phyloP scores from a whole-genome alignment of 1,140 invertebrate genomes.

The Calosoma granatense region DNA sequence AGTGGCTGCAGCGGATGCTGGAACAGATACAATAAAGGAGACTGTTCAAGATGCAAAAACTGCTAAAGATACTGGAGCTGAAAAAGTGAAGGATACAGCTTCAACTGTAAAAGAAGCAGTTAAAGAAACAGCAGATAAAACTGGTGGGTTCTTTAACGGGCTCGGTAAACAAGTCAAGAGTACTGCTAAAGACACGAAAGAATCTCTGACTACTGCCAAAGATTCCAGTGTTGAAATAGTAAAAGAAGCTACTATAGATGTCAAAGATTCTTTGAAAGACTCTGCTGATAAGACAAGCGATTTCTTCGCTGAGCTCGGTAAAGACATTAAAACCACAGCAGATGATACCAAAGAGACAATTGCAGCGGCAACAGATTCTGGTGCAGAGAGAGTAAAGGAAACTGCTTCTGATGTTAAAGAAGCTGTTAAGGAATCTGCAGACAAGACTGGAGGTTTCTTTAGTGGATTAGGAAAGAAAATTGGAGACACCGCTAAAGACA shows the following conservation, averaged over 20 bases:
- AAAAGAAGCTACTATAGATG: not conserved
- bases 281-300: not conserved
- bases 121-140: not conserved
- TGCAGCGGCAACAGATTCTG: not conserved
- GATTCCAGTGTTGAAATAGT: not conserved
- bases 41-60: not conserved
- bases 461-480: not conserved
- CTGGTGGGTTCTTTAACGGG: not conserved
- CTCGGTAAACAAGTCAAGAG: not conserved
- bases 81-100: not conserved
- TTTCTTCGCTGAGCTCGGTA: not conserved
- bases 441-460: not conserved
- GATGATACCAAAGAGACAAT: not conserved
- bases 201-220: not conserved
- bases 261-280: slow-evolving; percentile 9
- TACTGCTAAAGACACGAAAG: not conserved
- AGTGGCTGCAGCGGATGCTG: not conserved
- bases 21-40: not conserved
- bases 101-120: not conserved
- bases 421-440: not conserved
- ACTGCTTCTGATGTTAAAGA: slow-evolving; percentile 6
- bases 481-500: not conserved
- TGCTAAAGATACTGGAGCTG: slow-evolving; percentile 9
- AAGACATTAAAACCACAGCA: not conserved
- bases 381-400: not conserved